A percentile compares a stretch with the other conserved stretches of the same genome.
Conservation (phyloP, 1,140 invertebrate species). For the Penaeus vannamei region DNA sequence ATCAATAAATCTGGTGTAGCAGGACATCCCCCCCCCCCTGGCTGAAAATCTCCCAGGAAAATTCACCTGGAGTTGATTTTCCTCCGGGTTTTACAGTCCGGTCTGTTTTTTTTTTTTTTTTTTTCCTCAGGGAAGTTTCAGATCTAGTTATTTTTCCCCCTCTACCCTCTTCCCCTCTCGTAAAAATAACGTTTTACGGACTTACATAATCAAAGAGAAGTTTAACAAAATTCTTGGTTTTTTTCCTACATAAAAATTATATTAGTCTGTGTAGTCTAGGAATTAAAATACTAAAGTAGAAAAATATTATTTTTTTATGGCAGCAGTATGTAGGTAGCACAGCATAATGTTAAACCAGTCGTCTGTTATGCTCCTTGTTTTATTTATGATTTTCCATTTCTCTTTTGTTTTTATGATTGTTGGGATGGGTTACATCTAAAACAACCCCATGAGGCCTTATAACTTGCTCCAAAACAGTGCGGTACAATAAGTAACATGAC, state of each 20-base stretch:
- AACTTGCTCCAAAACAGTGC: slow-evolving; percentile 47
- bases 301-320: no score
- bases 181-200: not conserved
- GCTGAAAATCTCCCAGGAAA: not conserved
- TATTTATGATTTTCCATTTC: not conserved
- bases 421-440: slow-evolving; percentile 31
- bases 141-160: not conserved
- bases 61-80: not conserved
- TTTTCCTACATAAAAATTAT: not conserved
- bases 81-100: no score
- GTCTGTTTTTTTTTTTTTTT: no score
- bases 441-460: slow-evolving; percentile 41
- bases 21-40: not conserved
- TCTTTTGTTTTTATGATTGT: slow-evolving; percentile 8
- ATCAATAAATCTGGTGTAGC: not conserved
- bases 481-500: slow-evolving; percentile 38
- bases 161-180: not conserved
- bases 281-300: no score
- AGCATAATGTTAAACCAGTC: not conserved
- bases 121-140: not conserved
- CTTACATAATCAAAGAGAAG: not conserved
- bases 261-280: not conserved
- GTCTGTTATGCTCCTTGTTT: not conserved
- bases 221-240: not conserved
- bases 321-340: not conserved